phyloP scores from a whole-genome alignment of 2,888 invertebrate species.

The Rhamnusium bicolor region DNA sequence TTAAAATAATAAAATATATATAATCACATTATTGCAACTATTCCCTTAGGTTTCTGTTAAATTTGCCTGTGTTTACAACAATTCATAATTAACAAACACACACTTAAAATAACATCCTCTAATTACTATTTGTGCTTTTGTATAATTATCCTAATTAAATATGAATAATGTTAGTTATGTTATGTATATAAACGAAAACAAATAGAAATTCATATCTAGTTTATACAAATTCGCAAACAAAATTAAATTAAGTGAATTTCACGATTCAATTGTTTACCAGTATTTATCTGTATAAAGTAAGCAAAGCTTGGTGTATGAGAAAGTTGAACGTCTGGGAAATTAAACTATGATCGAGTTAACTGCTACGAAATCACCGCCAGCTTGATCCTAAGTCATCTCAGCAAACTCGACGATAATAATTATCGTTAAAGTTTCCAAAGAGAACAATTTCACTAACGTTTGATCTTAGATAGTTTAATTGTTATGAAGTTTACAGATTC shows the following conservation, averaged over 20 bases:
- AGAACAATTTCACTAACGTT: conserved; percentile 58
- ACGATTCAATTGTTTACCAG: conserved; percentile 3
- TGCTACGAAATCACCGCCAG: conserved; percentile 45
- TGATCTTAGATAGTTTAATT: conserved; percentile 60
- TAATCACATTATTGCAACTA: background rate
- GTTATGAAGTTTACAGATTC: conserved; percentile 56
- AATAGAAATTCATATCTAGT: background rate
- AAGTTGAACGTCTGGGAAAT: conserved; percentile 44
- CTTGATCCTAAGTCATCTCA: conserved; percentile 49
- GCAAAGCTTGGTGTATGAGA: conserved; percentile 22
- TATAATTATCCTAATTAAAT: conserved; percentile 18
- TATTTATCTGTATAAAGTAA: conserved; percentile 28
- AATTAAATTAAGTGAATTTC: background rate
- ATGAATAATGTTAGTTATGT: conserved; percentile 14
- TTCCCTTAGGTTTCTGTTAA: conserved; percentile 7
- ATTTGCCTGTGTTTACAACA: conserved; percentile 12
- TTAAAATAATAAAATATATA: no score
- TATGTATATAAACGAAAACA: conserved; percentile 15
- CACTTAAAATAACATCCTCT: conserved; percentile 14
- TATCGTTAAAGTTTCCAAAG: conserved; percentile 56
- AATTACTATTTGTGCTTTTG: conserved; percentile 21
- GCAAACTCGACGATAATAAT: conserved; percentile 51
- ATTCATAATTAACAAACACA: conserved; percentile 13
- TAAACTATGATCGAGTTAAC: conserved; percentile 50
- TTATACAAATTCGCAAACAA: background rate